Base-by-base conservation (phyloP, 2,797 vertebrate species). In the Pseudotriccus pelzelni region DNA sequence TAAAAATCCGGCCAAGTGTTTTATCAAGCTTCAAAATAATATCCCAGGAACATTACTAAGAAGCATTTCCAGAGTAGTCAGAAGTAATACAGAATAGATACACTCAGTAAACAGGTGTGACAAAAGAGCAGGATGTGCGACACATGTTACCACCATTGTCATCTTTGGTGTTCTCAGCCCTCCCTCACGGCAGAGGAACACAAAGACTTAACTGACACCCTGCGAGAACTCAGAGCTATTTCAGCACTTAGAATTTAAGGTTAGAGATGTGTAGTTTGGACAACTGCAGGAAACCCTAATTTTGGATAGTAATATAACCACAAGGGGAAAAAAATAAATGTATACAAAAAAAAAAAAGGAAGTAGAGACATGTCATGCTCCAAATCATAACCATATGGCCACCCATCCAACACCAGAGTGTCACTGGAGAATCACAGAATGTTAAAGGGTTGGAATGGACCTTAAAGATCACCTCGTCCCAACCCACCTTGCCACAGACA, bases 161-260 rank as follows among this genome's bases (percentile, higher is more conserved):
- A 72, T 21, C 63, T 53, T 88, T 25, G 66, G 52, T 79, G 13
- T 77, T 80, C 66, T 76, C 75, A 92, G 70, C 49, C 76, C 68
- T 91, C 85, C 56, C 63, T 87, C 41, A 1, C 41, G 49, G 60
- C 68, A 46, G 1, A 67, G 67, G 74, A 84, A 63, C 47, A 73
- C 15, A 70, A 7, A 66, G 44, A 79, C 59, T 70, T 64, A 87
- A 32, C 12, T n/a, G 53, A 84, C 66, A 80, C 53, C 49, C 59
- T 55, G 27, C 21, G 67, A n/a, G n/a, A 94, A 80, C 44, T 92
- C 76, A 85, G 60, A 90, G 63, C 69, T 72, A 94, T 90, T 93
- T 87, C 83, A 86, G 41, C 59, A 77, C 24, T 77, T 79, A 20
- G 1, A 79, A 87, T 90, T 91, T 86, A 77, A 74, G 77, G 56